phyloP scores from a whole-genome alignment of 2,113 vertebrate genomes.

The Naja naja region DNA sequence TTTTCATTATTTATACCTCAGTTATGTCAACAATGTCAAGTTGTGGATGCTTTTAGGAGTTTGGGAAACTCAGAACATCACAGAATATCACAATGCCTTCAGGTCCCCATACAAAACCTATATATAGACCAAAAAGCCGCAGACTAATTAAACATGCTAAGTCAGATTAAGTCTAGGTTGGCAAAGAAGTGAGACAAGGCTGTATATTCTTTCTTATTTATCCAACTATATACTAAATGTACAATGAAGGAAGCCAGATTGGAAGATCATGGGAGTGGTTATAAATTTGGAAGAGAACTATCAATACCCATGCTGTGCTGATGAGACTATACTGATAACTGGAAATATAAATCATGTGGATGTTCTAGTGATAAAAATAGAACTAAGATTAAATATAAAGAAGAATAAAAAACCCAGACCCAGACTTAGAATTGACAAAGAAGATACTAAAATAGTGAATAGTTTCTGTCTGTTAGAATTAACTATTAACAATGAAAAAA shows the following conservation, averaged over 20 bases:
- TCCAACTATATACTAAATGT: not conserved
- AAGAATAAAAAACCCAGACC: not conserved
- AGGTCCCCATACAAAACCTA: not conserved
- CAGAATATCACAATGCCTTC: not conserved
- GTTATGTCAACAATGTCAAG: not conserved
- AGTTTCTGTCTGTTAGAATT: not conserved
- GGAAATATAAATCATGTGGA: not conserved
- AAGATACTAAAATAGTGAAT: not conserved
- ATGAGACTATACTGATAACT: not conserved
- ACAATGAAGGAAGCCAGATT: not conserved
- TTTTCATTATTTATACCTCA: not conserved
- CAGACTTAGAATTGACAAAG: not conserved
- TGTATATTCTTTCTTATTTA: not conserved
- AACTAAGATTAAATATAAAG: not conserved
- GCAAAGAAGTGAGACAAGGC: not conserved
- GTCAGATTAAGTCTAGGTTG: not conserved
- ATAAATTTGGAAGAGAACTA: not conserved
- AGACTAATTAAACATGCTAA: not conserved
- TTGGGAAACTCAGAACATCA: not conserved
- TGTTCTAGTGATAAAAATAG: not conserved
- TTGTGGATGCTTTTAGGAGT: not conserved
- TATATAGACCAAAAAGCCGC: not conserved
- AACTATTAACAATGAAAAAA: not conserved
- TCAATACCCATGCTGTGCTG: not conserved
- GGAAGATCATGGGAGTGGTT: not conserved